Conservation (phyloP, 2,113 vertebrate genomes). For the Oreocharis arfaki region DNA sequence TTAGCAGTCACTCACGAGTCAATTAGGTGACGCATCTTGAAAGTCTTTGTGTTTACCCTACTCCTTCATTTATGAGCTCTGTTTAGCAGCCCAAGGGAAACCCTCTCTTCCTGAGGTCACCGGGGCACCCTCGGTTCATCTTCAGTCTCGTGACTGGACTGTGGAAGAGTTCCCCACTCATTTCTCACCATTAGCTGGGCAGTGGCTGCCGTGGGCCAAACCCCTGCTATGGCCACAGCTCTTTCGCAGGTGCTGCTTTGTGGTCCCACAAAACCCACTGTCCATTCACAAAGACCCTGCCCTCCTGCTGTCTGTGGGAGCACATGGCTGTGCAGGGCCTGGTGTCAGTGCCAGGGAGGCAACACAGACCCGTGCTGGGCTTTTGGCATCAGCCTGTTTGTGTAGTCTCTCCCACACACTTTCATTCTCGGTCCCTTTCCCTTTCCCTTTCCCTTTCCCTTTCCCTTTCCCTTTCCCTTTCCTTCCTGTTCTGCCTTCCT, state of each 20-base stretch:
- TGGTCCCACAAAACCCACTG: not conserved
- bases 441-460: not conserved
- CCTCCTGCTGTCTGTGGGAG: not conserved
- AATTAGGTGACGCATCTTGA: not conserved
- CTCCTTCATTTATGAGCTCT: not conserved
- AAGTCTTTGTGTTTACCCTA: not conserved
- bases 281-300: rapidly evolving
- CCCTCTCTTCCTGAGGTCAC: not conserved
- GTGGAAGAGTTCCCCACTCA: rapidly evolving
- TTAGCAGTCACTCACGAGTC: not conserved
- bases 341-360: not conserved
- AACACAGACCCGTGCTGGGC: not conserved
- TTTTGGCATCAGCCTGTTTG: not conserved
- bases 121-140: not conserved
- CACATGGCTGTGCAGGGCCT: rapidly evolving
- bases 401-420: not conserved
- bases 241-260: not conserved
- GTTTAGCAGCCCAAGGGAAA: not conserved
- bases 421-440: not conserved
- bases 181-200: not conserved
- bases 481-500: not conserved
- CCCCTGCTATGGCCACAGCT: not conserved
- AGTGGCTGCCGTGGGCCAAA: not conserved
- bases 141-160: rapidly evolving
- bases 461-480: not conserved